phyloP scores from a whole-genome alignment of 2,113 vertebrate species.

The Neoarius graeffei region DNA sequence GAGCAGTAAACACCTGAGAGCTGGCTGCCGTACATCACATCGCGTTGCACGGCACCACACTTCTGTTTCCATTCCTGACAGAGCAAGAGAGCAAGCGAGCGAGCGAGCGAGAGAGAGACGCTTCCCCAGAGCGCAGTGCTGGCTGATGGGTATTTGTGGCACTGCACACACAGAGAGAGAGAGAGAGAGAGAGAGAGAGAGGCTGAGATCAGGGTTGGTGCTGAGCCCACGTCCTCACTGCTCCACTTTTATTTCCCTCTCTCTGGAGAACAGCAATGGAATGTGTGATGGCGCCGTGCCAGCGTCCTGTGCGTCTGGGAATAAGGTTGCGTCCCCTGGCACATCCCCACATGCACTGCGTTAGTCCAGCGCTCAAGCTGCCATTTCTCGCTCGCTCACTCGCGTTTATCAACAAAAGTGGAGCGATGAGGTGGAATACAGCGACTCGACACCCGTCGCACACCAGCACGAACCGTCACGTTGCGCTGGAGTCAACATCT shows the following conservation, averaged over 20 bases:
- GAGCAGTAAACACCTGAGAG: constrained; percentile 44
- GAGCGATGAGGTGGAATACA: not conserved
- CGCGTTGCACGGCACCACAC: not conserved
- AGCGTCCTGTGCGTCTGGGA: constrained; percentile 12
- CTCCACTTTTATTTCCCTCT: constrained; percentile 15
- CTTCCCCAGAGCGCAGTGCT: constrained; percentile 30
- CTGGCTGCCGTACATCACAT: constrained; percentile 32
- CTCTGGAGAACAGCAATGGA: constrained; percentile 19
- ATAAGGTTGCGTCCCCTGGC: not conserved
- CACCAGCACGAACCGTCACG: not conserved
- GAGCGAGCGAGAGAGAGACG: not conserved
- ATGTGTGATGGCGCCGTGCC: not conserved
- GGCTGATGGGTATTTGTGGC: constrained; percentile 42
- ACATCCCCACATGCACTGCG: not conserved
- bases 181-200: not conserved
- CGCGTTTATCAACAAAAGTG: too few species aligned
- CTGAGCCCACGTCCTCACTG: constrained; percentile 19
- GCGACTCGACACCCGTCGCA: not conserved
- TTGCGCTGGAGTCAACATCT: not conserved
- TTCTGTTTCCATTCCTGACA: constrained; percentile 36
- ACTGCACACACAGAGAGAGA: constrained; percentile 32
- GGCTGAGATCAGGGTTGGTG: not conserved
- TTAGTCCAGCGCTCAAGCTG: not conserved
- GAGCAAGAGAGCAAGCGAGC: not conserved
- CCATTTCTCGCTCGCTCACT: too few species aligned